A percentile compares a stretch with the other conserved stretches of the same genome.
phyloP scores from a whole-genome alignment of 2,113 vertebrate species.

The Cyprinodon tularosa region DNA sequence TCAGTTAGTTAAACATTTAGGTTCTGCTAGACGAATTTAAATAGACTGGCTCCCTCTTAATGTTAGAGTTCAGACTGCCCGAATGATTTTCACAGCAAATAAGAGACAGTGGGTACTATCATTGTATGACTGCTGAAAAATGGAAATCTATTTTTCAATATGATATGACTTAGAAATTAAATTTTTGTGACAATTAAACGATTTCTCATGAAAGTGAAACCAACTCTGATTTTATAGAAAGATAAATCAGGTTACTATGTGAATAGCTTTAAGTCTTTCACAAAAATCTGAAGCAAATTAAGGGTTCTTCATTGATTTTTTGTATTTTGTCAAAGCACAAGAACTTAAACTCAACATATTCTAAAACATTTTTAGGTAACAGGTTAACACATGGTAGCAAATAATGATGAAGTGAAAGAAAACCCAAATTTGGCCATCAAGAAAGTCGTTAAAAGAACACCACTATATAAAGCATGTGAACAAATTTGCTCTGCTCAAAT shows the following conservation, averaged over 20 bases:
- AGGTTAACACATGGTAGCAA: background rate
- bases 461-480: background rate
- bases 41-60: conserved; percentile 66
- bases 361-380: background rate
- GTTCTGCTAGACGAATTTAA: conserved; percentile 39
- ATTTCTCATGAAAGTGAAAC: background rate
- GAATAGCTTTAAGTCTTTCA: background rate
- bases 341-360: no score
- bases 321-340: background rate
- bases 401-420: background rate
- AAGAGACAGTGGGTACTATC: conserved; percentile 15
- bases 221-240: no score
- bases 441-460: background rate
- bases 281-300: background rate
- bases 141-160: no score
- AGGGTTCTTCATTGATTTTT: background rate
- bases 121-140: background rate
- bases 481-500: no score
- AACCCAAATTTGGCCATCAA: background rate
- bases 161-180: no score
- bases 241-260: background rate
- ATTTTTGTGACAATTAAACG: background rate
- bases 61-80: conserved; percentile 23
- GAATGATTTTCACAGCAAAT: background rate
- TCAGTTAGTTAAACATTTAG: conserved; percentile 23